phyloP scores from a whole-genome alignment of 2,797 vertebrate genomes.

The Hirundo rustica region DNA sequence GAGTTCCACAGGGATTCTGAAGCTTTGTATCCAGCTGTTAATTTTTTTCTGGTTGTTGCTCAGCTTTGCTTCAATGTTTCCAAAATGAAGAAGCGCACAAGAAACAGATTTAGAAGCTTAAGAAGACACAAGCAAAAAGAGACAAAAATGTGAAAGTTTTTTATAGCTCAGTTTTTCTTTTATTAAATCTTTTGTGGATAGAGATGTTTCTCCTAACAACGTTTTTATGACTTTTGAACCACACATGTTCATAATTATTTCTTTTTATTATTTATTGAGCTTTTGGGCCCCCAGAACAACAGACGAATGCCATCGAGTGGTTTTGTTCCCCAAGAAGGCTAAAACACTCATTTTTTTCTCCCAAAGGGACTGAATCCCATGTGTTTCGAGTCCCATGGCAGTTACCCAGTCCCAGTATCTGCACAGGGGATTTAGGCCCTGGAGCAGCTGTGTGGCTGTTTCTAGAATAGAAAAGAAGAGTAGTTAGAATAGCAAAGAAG shows the following conservation, averaged over 20 bases:
- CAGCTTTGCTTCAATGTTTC: not conserved
- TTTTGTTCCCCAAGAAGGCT: fast-evolving
- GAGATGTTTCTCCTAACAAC: not conserved
- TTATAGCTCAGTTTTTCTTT: not conserved
- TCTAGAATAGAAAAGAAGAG: not conserved
- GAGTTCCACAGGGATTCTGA: fast-evolving
- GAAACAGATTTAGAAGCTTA: not conserved
- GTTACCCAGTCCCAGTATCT: too few species aligned
- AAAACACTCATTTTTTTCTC: not conserved
- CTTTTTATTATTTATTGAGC: too few species aligned
- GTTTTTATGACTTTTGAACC: not conserved
- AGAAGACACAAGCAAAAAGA: not conserved
- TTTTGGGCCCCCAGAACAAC: fast-evolving
- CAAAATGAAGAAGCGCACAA: not conserved
- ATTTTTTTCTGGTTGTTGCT: not conserved
- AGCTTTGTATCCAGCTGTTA: not conserved
- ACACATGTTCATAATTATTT: fast-evolving
- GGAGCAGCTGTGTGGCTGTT: not conserved
- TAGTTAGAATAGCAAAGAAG: not conserved
- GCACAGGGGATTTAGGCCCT: too few species aligned
- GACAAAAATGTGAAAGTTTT: not conserved
- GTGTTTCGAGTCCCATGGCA: not conserved
- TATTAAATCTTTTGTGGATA: not conserved
- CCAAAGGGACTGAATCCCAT: not conserved
- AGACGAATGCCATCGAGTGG: fast-evolving